These are phyloP conservation scores for Atta texana DNA, from an alignment of 1,140 invertebrate genomes.

Conservation along the genomic window DNA sequence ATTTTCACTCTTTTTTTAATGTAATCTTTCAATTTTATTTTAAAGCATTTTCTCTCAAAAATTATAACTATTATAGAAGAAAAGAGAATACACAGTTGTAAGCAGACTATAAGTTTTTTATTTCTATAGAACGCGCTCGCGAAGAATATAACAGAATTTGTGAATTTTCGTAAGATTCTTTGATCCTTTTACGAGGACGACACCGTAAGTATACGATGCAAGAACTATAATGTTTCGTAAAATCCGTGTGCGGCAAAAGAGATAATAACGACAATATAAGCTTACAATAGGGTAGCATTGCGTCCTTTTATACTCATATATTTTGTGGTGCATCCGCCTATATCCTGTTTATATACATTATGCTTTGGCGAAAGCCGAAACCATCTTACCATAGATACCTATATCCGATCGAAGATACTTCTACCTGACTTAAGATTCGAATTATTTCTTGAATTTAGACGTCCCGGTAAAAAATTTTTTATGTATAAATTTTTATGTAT, in stretches of 20 bases:
- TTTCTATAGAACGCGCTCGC: neutral
- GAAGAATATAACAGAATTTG: slow-evolving; percentile 30
- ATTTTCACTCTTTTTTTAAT: slow-evolving; percentile 11
- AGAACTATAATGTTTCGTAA: slow-evolving; percentile 65
- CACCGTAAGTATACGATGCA: slow-evolving; percentile 1
- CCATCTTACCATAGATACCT: neutral
- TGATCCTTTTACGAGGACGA: slow-evolving; percentile 49
- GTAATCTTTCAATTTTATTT: neutral
- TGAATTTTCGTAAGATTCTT: slow-evolving; percentile 1
- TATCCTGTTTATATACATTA: slow-evolving; percentile 40
- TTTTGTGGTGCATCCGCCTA: neutral
- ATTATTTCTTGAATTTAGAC: neutral
- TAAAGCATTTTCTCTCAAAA: neutral
- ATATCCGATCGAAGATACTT: slow-evolving; percentile 16
- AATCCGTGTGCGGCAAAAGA: slow-evolving; percentile 52
- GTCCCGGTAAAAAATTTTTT: no score
- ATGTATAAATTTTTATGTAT: no score
- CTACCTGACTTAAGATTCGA: neutral
- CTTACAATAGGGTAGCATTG: slow-evolving; percentile 46
- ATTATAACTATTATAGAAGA: neutral
- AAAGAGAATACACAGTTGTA: neutral
- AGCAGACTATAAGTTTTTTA: slow-evolving; percentile 30
- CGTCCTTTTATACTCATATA: slow-evolving; percentile 9
- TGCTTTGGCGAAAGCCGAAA: neutral
- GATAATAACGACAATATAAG: slow-evolving; percentile 56